phyloP scores from a whole-genome alignment of 2,888 invertebrate species.

The Drosophila mayaguana region DNA sequence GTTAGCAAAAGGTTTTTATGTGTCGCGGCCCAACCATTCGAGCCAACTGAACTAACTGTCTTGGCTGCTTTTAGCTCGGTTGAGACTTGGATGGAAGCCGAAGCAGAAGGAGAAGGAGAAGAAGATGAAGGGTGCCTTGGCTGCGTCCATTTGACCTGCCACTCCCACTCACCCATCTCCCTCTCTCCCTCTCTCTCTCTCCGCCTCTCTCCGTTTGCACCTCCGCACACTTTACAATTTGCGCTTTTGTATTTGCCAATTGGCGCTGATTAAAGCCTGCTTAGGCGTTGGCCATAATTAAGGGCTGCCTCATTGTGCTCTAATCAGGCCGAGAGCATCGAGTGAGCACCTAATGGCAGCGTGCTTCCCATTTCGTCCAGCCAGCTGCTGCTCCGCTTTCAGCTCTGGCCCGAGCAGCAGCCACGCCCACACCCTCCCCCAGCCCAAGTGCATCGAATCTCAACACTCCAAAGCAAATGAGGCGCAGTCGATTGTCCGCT shows the following conservation, averaged over 20 bases:
- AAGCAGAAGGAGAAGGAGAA: no score
- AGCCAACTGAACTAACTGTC: constrained; percentile 16
- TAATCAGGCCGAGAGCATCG: constrained; percentile 51
- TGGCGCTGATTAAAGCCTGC: constrained; percentile 74
- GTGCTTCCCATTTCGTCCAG: constrained; percentile 9
- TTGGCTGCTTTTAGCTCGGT: background rate
- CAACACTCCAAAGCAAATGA: constrained; percentile 3
- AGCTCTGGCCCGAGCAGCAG: background rate
- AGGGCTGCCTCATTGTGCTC: constrained; percentile 56
- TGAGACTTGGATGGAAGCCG: no score
- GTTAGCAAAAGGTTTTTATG: constrained; percentile 77
- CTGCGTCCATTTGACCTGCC: background rate
- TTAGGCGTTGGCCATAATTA: constrained; percentile 71
- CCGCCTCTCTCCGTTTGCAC: background rate
- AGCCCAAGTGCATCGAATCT: constrained; percentile 2
- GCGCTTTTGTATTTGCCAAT: constrained; percentile 75
- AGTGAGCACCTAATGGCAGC: constrained; percentile 19
- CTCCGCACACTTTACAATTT: constrained; percentile 60
- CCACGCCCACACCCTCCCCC: background rate
- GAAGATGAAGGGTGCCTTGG: background rate
- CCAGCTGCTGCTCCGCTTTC: background rate
- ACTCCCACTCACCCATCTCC: background rate
- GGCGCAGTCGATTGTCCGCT: background rate
- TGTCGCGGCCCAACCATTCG: constrained; percentile 39
- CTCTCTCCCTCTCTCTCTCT: background rate